phyloP scores from a whole-genome alignment of 2,888 invertebrate genomes.

The Oscheius sp. region DNA sequence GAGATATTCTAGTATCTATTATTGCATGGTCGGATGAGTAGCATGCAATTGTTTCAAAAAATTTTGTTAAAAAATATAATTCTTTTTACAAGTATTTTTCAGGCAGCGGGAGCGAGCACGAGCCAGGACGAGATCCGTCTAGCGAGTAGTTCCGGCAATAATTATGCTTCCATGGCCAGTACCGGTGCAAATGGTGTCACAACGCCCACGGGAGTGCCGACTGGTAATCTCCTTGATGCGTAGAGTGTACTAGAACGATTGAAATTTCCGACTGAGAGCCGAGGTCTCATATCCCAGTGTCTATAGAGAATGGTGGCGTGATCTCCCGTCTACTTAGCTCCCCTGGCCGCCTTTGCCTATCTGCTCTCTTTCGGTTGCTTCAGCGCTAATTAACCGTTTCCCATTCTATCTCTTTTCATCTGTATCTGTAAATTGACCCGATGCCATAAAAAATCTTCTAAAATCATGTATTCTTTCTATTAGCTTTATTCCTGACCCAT shows the following conservation, averaged over 20 bases:
- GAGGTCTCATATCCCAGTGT: slow-evolving; percentile 29
- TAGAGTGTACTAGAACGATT: slow-evolving; percentile 28
- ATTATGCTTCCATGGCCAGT: slow-evolving; percentile 56
- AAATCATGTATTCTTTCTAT: slow-evolving; percentile 16
- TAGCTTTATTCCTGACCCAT: slow-evolving; percentile 15
- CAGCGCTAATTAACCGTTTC: slow-evolving; percentile 15
- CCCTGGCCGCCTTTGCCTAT: slow-evolving; percentile 21
- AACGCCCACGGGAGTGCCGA: slow-evolving; percentile 38
- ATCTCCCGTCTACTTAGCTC: slow-evolving; percentile 21
- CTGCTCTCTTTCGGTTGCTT: slow-evolving; percentile 29
- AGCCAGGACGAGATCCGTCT: slow-evolving; percentile 56
- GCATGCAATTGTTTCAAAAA: not conserved
- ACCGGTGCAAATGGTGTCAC: slow-evolving; percentile 45
- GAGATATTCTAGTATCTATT: no score
- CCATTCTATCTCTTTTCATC: slow-evolving; percentile 23
- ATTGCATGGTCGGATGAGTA: slow-evolving; percentile 13
- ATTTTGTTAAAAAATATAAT: no score
- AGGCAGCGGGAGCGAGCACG: slow-evolving; percentile 40
- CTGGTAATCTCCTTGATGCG: slow-evolving; percentile 51
- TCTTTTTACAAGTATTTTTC: slow-evolving; percentile 27
- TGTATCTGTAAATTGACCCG: slow-evolving; percentile 24
- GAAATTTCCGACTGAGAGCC: slow-evolving; percentile 27
- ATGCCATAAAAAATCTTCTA: slow-evolving; percentile 20
- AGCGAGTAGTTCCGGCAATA: slow-evolving; percentile 48
- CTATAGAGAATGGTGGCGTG: slow-evolving; percentile 24